Base-by-base conservation (phyloP, 2,888 invertebrate species). In the Pantelozetes paolii region DNA sequence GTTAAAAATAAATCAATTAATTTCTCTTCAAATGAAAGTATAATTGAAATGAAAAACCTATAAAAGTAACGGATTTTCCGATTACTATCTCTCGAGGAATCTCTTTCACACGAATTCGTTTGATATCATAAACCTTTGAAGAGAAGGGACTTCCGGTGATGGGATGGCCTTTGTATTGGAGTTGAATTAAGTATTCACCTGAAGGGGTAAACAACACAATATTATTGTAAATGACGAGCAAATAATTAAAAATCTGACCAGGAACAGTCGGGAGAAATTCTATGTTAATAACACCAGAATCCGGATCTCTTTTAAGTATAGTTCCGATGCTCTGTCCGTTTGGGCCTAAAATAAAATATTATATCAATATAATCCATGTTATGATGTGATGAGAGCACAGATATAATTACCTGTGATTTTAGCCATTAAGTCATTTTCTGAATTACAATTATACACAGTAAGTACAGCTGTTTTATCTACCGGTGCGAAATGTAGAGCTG, bases 321-420 rank as follows among this genome's bases (percentile, higher is more conserved):
- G 57, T 64, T 15, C 72, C 40, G 42, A 72, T 36, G 1, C 42
- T 20, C 23, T 72, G 75, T 42, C 72, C 71, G 18, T 59, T 71
- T 45, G 64, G 32, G 18, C 26, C 50, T 71, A 26, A 30, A 11
- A 18, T 23, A 2, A 54, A 5, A 54, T 20, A 6, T n/a, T 3
- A 23, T 54, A n/a, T n/a, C n/a, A n/a, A n/a, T n/a, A n/a, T n/a
- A n/a, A n/a, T n/a, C n/a, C n/a, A n/a, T n/a, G n/a, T n/a, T n/a
- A n/a, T n/a, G n/a, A n/a, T n/a, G n/a, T n/a, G n/a, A n/a, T n/a
- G n/a, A n/a, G n/a, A n/a, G n/a, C n/a, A n/a, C n/a, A n/a, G n/a
- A n/a, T n/a, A n/a, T n/a, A 48, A 86, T 86, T 86, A 94, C 94
- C 94, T 89, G 95, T 94, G 84, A 96, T 94, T 85, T 93, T 92